Evolutionary conservation across 2,113 vertebrate genomes (phyloP).

Genomic region (Strix uralensis): DNA sequence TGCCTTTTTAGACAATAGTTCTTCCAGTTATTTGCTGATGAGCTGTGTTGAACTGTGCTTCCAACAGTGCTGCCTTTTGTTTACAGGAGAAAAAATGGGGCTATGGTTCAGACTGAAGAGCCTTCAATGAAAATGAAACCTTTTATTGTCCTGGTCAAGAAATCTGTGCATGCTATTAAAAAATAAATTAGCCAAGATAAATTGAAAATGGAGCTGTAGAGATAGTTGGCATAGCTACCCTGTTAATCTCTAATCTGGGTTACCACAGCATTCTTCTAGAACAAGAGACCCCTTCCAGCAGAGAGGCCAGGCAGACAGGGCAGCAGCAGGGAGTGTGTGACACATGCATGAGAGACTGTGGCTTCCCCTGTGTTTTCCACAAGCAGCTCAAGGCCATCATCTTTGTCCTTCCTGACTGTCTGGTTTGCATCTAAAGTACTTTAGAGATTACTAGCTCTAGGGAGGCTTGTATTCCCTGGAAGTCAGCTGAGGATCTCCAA

Average conservation of each 20-base stretch:
- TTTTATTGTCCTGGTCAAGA: background rate
- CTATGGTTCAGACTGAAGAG: background rate
- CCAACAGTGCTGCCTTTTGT: background rate
- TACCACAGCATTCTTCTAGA: background rate
- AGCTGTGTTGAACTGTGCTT: background rate
- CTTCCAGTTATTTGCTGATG: background rate
- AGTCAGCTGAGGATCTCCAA: background rate
- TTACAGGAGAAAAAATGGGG: background rate
- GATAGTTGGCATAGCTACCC: background rate
- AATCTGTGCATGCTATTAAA: background rate
- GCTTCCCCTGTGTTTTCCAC: background rate
- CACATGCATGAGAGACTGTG: rapidly evolving
- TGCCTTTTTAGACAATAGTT: background rate
- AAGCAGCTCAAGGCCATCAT: background rate
- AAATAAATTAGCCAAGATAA: background rate
- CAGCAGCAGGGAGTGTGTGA: background rate
- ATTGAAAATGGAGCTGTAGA: background rate
- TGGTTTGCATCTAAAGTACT: background rate
- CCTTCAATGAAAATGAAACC: background rate
- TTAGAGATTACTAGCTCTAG: background rate
- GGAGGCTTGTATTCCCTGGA: background rate
- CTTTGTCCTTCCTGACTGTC: background rate
- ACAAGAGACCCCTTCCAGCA: background rate
- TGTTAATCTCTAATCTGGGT: background rate
- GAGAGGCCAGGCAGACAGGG: background rate